phyloP scores from a whole-genome alignment of 2,888 invertebrate species.

The Lithophane leautieri region DNA sequence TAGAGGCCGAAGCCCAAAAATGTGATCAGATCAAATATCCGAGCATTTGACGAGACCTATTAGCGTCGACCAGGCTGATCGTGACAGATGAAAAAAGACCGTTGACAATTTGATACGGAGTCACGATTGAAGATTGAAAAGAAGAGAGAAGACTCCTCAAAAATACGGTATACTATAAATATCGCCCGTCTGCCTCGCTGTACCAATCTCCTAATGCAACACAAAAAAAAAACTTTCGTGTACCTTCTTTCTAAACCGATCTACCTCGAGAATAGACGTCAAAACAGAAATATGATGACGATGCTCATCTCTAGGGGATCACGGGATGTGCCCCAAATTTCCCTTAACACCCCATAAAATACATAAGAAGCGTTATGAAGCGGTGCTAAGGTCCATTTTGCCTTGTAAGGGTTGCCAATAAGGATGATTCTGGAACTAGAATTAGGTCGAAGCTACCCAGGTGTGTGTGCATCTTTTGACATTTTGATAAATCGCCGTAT shows the following conservation, averaged over 20 bases:
- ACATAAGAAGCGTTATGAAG: slow-evolving; percentile 58
- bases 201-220: slow-evolving; percentile 68
- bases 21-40: too few relatives aligned
- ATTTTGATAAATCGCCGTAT: slow-evolving; percentile 76
- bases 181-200: neutral
- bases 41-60: too few relatives aligned
- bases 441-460: slow-evolving; percentile 77
- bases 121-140: too few relatives aligned
- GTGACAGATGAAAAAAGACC: too few relatives aligned
- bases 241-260: slow-evolving; percentile 54
- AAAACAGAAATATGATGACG: slow-evolving; percentile 80
- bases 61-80: too few relatives aligned
- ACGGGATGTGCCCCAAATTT: slow-evolving; percentile 60
- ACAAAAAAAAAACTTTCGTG: slow-evolving; percentile 30
- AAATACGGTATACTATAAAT: slow-evolving; percentile 7
- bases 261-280: slow-evolving; percentile 67
- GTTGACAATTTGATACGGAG: too few relatives aligned
- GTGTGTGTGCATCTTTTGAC: slow-evolving; percentile 78
- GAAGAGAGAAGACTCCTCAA: neutral
- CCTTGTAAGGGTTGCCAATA: slow-evolving; percentile 30
- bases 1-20: too few relatives aligned
- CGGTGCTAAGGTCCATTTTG: slow-evolving; percentile 54
- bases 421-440: slow-evolving; percentile 66
- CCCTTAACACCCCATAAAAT: slow-evolving; percentile 32
- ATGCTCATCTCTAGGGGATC: slow-evolving; percentile 73